Evolutionary conservation across 2,888 invertebrate species (phyloP).

Genomic region (Lumbricus terrestris): DNA sequence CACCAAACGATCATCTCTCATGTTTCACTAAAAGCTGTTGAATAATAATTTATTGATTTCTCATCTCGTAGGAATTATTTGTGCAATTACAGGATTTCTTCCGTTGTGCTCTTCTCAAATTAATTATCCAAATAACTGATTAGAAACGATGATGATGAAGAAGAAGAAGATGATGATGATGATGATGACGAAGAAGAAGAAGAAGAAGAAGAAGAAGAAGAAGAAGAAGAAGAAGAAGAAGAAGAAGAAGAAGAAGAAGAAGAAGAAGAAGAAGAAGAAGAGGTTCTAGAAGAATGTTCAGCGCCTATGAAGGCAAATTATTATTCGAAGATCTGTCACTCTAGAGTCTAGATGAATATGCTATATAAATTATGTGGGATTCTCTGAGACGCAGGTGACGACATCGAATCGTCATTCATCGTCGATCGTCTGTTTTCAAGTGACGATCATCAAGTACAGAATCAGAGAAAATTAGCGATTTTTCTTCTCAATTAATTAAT

Average conservation of each 20-base stretch:
- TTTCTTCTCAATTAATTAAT: not conserved
- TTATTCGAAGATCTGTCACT: not conserved
- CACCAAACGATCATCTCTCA: not conserved
- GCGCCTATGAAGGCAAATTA: not conserved
- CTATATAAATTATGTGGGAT: too few species aligned
- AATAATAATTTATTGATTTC: not conserved
- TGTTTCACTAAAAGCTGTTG: not conserved
- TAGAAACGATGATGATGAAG: too few species aligned
- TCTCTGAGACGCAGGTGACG: not conserved
- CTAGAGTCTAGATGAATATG: too few species aligned
- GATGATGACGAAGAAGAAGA: too few species aligned
- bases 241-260: not conserved
- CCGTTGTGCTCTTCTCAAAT: too few species aligned
- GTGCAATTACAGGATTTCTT: not conserved
- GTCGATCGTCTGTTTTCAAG: not conserved
- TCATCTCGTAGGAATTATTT: too few species aligned
- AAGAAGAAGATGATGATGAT: too few species aligned
- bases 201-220: not conserved
- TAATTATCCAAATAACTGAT: too few species aligned
- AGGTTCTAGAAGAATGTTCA: not conserved
- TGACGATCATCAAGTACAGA: not conserved
- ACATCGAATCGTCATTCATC: not conserved
- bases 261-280: not conserved
- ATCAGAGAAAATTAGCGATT: not conserved
- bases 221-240: not conserved